Evolutionary conservation across 2,797 vertebrate species (phyloP), one percentile per base, ranked within the genome.

Genomic region (Eupleurogrammus muticus): DNA sequence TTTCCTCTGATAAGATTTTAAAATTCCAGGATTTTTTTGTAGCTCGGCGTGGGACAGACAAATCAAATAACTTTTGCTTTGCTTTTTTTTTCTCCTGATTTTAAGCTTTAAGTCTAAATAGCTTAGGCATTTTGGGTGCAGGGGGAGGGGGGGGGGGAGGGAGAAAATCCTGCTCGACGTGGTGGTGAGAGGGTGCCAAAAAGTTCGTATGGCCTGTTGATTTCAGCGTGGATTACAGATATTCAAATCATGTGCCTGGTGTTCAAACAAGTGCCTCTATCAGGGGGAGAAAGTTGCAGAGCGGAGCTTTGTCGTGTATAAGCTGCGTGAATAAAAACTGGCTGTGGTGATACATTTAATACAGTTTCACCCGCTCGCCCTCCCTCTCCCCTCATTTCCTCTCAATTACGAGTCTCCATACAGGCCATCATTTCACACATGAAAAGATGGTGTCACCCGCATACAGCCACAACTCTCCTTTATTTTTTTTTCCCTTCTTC

Each of bases 151-250:
- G 14, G n/a, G 68, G 55, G 42, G 76, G 49, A 60, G 54, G 59
- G 57, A 71, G 86, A 70, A 91, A 90, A 91, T 90, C 87, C 85
- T 56, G 2, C 87, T 87, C 89, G 82, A 75, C 82, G 86, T 89
- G 91, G 79, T 85, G 69, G 83, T 74, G 69, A 54, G 77, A 84
- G 79, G 79, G 82, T 90, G 92, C 90, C 91, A 93, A 93, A 92
- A 94, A 91, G 90, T 94, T 94, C 90, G 91, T 93, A 91, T 93
- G 92, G 92, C 91, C 90, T 91, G 91, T 92, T 93, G 91, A 93
- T 93, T 92, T 92, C 89, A 92, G 86, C 79, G 3, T 74, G 91
- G 92, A 93, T 94, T 94, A 93, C 83, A 90, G 89, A 90, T 90
- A 92, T 92, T 93, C 89, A 90, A 92, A 92, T 92, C 91, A 90